Evolutionary conservation across 2,888 invertebrate genomes (phyloP), one percentile per base, ranked within the genome.

Genomic region (Eilema depressum): DNA sequence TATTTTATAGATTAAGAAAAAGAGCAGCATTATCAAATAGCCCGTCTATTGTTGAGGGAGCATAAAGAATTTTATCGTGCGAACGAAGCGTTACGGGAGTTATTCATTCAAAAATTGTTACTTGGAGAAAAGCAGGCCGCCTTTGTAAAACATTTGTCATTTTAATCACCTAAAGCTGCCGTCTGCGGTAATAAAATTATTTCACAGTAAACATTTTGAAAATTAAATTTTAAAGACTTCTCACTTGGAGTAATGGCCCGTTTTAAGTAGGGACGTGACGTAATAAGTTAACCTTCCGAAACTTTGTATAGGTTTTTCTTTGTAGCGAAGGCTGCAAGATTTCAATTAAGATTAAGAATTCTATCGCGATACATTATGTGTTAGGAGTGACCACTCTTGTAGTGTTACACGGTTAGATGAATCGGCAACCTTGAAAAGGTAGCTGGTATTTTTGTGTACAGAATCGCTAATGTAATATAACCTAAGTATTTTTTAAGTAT

Each of bases 181-280:
- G 87, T 88, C 87, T 87, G 89, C 79, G 88, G 89, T 89, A 88
- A 88, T 90, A 89, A 89, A 90, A 90, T 90, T 89, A 90, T 89
- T 88, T 86, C 81, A 82, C 86, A 87, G 90, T 88, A 90, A 91
- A 90, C 89, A 91, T 89, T 90, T 88, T 84, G 86, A 82, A 85
- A 89, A 90, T 91, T 90, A 88, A 90, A 91, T 89, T 89, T 86
- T 85, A 86, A 86, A 84, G 81, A 87, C 81, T 85, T 85, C 81
- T 81, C 83, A 81, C 83, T 86, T 78, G 75, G 78, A 81, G 81
- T 84, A 85, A 86, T 86, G 82, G 81, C 71, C 70, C 78, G 79
- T 84, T 82, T 80, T 82, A 79, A 80, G 77, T 77, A 75, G 73
- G 67, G 74, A 75, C 78, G 83, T 81, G 83, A 80, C 77, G 78